Evolutionary conservation across 2,797 vertebrate genomes (phyloP), one percentile per base, ranked within the genome.

Genomic region (Tapera naevia): DNA sequence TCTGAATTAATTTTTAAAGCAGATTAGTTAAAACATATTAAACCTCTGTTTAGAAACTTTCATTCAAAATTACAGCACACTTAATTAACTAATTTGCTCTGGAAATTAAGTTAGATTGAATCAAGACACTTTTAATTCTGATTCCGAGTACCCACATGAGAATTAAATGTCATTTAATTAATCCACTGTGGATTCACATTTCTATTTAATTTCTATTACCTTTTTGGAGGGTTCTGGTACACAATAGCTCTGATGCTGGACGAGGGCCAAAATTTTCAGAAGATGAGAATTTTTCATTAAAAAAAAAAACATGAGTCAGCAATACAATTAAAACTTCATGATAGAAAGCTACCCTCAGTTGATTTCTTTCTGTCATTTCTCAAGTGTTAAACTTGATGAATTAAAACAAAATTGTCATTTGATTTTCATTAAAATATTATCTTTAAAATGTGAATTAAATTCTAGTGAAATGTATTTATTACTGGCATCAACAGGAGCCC

Each of bases 71-170:
- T 93, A 70, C 83, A 86, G 86, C 70, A 81, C 28, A 70, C 48
- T 95, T 96, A 93, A 95, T 96, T 95, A 94, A 81, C 73, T 94
- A 51, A 96, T 95, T 95, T 96, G 88, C 88, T 83, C 86, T 94
- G 83, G 91, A 96, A 96, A 96, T 96, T 94, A 88, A 90, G 66
- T 91, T 91, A 95, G 94, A 96, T 96, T 95, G 94, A 96, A 96
- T 94, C 83, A 94, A 96, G 94, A 94, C 91, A 86, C 66, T 94
- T 94, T 91, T 91, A 96, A 93, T 95, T 96, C 94, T 94, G 91
- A 95, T 94, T 94, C 91, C 94, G 75, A 70, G 43, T 93, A 95
- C 91, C 73, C 96, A 94, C 94, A 91, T 51, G 96, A 94, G 96
- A 95, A 46, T 93, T 81, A 69, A 88, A 91, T 86, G 86, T 81